Evolutionary conservation across 2,797 vertebrate genomes (phyloP), one percentile per base, ranked within the genome.

Genomic region (Scolopax rusticola): DNA sequence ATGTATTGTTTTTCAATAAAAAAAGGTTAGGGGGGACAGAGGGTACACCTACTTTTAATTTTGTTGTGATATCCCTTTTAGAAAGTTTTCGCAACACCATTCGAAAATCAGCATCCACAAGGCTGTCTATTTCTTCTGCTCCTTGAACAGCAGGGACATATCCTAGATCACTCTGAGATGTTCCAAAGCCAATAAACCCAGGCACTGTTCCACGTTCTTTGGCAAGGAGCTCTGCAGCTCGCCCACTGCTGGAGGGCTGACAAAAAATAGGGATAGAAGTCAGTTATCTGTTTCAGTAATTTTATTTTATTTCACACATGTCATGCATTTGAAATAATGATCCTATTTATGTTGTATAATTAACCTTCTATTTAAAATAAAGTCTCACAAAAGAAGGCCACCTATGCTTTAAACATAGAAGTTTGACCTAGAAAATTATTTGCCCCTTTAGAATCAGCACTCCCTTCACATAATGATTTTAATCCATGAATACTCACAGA

Each of bases 81-180:
- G 99, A 99, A 27, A 99, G 98, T 95, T 99, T 99, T 83, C 99
- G 97, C 38, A 99, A 98, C 87, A 99, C 99, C 97, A 99, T 98
- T 67, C 99, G 98, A 95, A 99, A 99, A 91, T 99, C 99, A 25
- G 99, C 99, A 97, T 99, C 99, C 5, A 99, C 99, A 28, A 99
- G 98, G 94, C 97, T 99, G 96, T 99, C 99, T 28, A 99, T 99
- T 95, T 99, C 99, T 94, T 99, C 99, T 8, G 99, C 99, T 21
- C 99, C 99, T 87, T 99, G 99, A 73, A 99, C 97, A 32, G 99
- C 99, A 54, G 99, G 99, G 50, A 99, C 99, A 19, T 99, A 99
- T 65, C 99, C 99, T 30, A 98, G 98, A 93, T 99, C 99, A 7
- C 97, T 98, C 16, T 98, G 98, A 43, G 98, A 98, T 5, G 98